Percentiles rank a stretch among this genome's conserved stretches.
Evolutionary conservation across 1,140 invertebrate genomes (phyloP).

Genomic region (Steinernema feltiae): DNA sequence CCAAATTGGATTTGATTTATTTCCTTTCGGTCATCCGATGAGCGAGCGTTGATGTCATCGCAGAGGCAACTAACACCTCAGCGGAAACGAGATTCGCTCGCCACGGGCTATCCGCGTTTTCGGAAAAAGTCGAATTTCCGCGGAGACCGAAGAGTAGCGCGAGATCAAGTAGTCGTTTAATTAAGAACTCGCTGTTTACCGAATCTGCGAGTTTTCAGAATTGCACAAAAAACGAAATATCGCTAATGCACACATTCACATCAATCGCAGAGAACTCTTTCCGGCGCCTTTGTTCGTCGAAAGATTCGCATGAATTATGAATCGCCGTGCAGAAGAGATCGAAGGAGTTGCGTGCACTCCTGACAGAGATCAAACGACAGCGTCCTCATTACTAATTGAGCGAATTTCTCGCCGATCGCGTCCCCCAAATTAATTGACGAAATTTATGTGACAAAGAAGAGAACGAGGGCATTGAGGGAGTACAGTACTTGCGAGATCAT

Average conservation of each 20-base stretch:
- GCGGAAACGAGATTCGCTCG: constrained; percentile 7
- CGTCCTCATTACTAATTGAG: constrained; percentile 3
- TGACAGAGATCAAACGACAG: neutral
- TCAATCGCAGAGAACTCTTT: neutral
- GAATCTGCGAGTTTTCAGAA: neutral
- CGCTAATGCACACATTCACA: neutral
- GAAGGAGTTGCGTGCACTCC: neutral
- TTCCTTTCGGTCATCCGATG: neutral
- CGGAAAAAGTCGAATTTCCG: neutral
- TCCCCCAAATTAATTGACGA: neutral
- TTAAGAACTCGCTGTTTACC: neutral
- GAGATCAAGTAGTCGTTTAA: neutral
- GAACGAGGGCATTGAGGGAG: neutral
- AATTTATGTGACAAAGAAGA: neutral
- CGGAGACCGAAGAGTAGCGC: neutral
- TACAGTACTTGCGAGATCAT: neutral
- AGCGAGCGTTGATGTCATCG: neutral
- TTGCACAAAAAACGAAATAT: neutral
- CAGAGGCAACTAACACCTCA: neutral
- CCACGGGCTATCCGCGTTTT: neutral
- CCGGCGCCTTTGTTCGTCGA: neutral
- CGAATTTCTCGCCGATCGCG: neutral
- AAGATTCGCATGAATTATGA: neutral
- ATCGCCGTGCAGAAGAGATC: neutral
- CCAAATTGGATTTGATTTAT: constrained; percentile 14